Percentiles rank a stretch among this genome's conserved stretches.
Evolutionary conservation across 2,113 vertebrate genomes (phyloP).

Genomic region (Silurus glanis): DNA sequence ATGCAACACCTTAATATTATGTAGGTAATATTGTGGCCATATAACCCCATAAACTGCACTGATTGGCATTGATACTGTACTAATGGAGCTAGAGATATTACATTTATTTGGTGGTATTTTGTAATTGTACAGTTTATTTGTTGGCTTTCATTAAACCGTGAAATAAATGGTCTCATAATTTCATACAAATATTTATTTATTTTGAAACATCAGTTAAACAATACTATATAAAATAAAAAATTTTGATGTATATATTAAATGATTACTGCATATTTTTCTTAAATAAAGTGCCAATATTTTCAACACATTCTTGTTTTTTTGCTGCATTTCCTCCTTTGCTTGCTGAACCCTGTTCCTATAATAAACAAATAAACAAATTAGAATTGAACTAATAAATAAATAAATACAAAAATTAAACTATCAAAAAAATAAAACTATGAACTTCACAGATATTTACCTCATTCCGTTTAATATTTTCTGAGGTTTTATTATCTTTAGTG

Average conservation of each 20-base stretch:
- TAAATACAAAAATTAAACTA: not conserved
- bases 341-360: conserved; percentile 47
- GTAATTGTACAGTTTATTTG: not conserved
- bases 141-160: not conserved
- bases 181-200: too few species aligned
- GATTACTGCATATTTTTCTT: conserved; percentile 52
- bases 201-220: too few species aligned
- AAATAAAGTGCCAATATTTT: conserved; percentile 57
- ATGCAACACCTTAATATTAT: not conserved
- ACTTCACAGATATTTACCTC: too few species aligned
- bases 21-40: not conserved
- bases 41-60: not conserved
- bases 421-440: not conserved
- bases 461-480: too few species aligned
- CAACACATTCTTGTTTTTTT: not conserved
- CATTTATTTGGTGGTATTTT: not conserved
- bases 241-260: too few species aligned
- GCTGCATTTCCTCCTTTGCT: not conserved
- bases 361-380: not conserved
- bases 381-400: not conserved
- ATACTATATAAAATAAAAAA: too few species aligned
- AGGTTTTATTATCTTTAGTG: too few species aligned
- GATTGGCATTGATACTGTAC: too few species aligned
- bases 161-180: not conserved
- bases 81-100: too few species aligned